Base-by-base conservation (phyloP, 1,140 invertebrate species). In the Grapholita molesta region DNA sequence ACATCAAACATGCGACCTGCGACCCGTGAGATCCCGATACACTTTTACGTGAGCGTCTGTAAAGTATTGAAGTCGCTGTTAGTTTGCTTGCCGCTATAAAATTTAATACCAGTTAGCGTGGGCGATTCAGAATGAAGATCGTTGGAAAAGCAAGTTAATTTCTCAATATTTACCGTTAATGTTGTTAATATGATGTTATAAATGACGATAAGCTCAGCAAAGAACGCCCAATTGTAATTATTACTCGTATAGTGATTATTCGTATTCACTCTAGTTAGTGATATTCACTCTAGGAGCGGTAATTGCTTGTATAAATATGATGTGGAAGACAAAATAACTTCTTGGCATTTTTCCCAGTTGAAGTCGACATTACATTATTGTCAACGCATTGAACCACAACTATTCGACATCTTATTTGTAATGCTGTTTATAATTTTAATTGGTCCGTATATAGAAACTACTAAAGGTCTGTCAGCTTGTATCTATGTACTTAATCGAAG, bases 1-100 rank as follows among this genome's bases (percentile, higher is more conserved):
- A 76, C 77, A 79, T 82, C 78, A 78, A 73, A 78, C 70, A 72
- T 78, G 75, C n/a, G n/a, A n/a, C 74, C 76, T 76, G 80, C 77
- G 77, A 83, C 68, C 66, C 71, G 72, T 78, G 67, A 75, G 68
- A 79, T 75, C 70, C 76, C 77, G 76, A 75, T 76, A 79, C 71
- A 73, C 68, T 78, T 71, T 66, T 72, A 68, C 70, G 75, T 74
- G 73, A 64, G 68, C 70, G 68, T 38, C 65, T 70, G 73, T 68
- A 75, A 75, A 77, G 76, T 76, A 80, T 78, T 79, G 79, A 64
- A 71, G 33, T 67, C 42, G 67, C 67, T 72, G 70, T 28, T 73
- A 74, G 74, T 74, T 23, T 68, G 66, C 65, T 21, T 23, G 52
- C 67, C 30, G 52, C 48, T 32, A 38, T 69, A 57, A 75, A 73